Evolutionary conservation across 2,797 vertebrate species (phyloP), one percentile per base, ranked within the genome.

Genomic region (Alosa sapidissima): DNA sequence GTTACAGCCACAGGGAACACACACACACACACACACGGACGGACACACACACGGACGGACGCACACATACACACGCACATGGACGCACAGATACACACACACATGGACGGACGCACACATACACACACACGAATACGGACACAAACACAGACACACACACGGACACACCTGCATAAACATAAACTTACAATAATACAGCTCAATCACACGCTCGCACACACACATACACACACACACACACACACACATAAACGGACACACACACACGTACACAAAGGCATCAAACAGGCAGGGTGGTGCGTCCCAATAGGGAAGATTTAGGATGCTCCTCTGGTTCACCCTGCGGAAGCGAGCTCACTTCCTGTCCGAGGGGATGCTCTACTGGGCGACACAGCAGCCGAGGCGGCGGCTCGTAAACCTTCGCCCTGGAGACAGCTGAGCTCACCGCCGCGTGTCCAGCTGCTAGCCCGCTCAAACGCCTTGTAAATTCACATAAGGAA

Each of bases 221-320:
- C 48, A 49, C 48, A 49, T 3, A 49, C 48, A 49, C 49, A 51
- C 8, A 51, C 49, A 51, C 49, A 51, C 49, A 51, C 60, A 62
- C n/a, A 65, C n/a, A 65, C 60, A 65, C 55, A n/a, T 16, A 60
- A 1, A 9, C 8, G 6, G 1, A 54, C 52, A 54, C 52, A 54
- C 55, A 58, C 0, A n/a, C 55, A 16, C 55, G 16, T 2, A 10
- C 68, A 75, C 68, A 75, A 75, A 41, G 68, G 41, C 68, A 75
- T 75, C 68, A 75, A 75, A 75, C 33, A 75, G 68, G 68, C 68
- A 75, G 4, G 36, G 68, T 41, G 68, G 13, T 75, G 68, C 33
- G 36, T 75, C 68, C 36, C 68, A 75, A 75, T 41, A 52, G 36
- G 68, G 33, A 75, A 75, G 68, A 75, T 75, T 75, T 75, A 75